Evolutionary conservation across 2,797 vertebrate species (phyloP).

Genomic region (Meriones psammophilus): DNA sequence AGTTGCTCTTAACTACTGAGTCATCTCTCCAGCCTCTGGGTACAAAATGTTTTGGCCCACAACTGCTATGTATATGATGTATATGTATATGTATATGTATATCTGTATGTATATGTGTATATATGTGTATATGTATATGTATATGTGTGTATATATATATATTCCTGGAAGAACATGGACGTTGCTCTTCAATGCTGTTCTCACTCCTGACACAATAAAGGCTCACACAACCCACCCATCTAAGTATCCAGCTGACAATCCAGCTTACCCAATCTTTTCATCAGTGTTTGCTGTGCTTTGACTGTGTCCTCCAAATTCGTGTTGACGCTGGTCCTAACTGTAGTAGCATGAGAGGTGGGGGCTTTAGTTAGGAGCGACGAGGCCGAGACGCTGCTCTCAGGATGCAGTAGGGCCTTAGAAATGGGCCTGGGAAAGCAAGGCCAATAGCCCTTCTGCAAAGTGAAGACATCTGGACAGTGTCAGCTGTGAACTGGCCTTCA

Average conservation of each 20-base stretch:
- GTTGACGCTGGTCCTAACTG: background rate
- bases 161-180: background rate
- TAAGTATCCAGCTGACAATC: background rate
- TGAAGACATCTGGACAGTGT: background rate
- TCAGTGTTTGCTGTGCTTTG: background rate
- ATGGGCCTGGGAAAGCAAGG: background rate
- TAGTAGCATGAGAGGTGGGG: background rate
- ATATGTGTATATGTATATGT: too few relatives aligned
- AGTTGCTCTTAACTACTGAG: background rate
- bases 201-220: background rate
- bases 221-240: accelerated
- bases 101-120: too few relatives aligned
- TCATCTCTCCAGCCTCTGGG: background rate
- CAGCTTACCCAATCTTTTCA: background rate
- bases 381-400: background rate
- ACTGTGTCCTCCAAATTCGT: too few relatives aligned
- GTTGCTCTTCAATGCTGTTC: background rate
- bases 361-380: background rate
- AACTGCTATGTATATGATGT: background rate
- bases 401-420: background rate
- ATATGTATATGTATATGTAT: too few relatives aligned
- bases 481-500: background rate
- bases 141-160: too few relatives aligned
- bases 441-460: background rate
- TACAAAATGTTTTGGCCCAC: background rate